Base-by-base conservation (phyloP, 2,888 invertebrate genomes). In the Noctuana brunneofusca region DNA sequence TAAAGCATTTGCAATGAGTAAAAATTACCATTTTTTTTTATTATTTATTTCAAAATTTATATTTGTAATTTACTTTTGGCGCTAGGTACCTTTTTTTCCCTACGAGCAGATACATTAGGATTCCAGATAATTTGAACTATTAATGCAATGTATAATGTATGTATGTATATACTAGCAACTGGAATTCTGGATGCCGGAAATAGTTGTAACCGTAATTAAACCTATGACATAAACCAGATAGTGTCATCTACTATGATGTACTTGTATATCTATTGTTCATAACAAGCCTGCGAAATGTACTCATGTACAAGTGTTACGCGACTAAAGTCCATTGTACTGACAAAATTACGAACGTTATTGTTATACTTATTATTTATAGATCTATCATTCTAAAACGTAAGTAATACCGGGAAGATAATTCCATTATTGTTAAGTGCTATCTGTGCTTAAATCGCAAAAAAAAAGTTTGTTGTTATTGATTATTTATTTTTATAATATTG, bases 301-400 rank as follows among this genome's bases (percentile, higher is more conserved):
- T 6, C 22, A 9, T 27, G 43, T 50, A 27, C 50, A 50, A 50
- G 14, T 18, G 43, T 56, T 20, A 27, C 16, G 56, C 24, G 43
- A 16, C 27, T 9, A 41, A 55, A 55, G 41, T 55, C 55, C 41
- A 55, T 55, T 55, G 43, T 46, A 30, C 56, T 56, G 30, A 16
- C 41, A 43, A 55, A 55, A 43, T 43, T 43, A 55, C 43, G 43
- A 20, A 56, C 30, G 3, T n/a, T n/a, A n/a, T n/a, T n/a, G n/a
- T n/a, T n/a, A n/a, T n/a, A n/a, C n/a, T n/a, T n/a, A n/a, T n/a
- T n/a, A n/a, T n/a, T n/a, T n/a, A n/a, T n/a, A n/a, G n/a, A n/a
- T 4, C 11, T 11, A 9, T 50, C 0, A 30, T 9, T 3, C 11
- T 50, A 16, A 30, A 27, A 27, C 50, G 46, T n/a, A 30, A 20